These are phyloP conservation scores for Tragelaphus imberbis DNA, from an alignment of 2,113 vertebrate species.

Conservation along the genomic window DNA sequence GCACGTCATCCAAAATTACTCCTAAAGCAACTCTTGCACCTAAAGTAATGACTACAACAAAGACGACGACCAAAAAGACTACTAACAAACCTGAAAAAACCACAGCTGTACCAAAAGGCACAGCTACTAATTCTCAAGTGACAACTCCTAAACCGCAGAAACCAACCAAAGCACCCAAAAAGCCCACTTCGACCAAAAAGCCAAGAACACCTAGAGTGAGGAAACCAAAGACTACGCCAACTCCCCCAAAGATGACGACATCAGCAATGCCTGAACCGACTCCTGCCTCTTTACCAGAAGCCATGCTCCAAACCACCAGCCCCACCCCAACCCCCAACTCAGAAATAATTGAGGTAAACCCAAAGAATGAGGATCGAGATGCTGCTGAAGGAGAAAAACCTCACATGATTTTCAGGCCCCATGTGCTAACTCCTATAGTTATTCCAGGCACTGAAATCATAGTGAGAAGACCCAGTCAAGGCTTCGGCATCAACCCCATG, in stretches of 20 bases:
- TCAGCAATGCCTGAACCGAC: neutral
- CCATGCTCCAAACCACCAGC: neutral
- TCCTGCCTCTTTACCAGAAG: neutral
- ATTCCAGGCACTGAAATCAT: constrained; percentile 22
- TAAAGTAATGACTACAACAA: constrained; percentile 1
- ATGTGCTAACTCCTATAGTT: neutral
- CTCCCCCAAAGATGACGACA: neutral
- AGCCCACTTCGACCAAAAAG: constrained; percentile 50
- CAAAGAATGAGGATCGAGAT: constrained; percentile 12
- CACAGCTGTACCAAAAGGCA: neutral
- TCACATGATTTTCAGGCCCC: neutral
- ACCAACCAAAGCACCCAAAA: constrained; percentile 57
- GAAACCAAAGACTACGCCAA: constrained; percentile 54
- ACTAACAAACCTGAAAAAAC: neutral
- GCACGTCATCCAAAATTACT: neutral
- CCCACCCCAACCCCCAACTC: constrained; percentile 12
- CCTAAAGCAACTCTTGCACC: neutral
- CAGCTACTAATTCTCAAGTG: constrained; percentile 2
- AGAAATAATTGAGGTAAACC: constrained; percentile 20
- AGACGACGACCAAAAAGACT: constrained; percentile 8
- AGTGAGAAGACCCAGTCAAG: neutral
- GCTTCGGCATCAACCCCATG: neutral
- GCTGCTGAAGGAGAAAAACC: neutral
- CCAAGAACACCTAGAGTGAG: constrained; percentile 43
- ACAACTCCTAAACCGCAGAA: constrained; percentile 45